phyloP scores from a whole-genome alignment of 2,888 invertebrate genomes.

The Leptopterna dolabrata region DNA sequence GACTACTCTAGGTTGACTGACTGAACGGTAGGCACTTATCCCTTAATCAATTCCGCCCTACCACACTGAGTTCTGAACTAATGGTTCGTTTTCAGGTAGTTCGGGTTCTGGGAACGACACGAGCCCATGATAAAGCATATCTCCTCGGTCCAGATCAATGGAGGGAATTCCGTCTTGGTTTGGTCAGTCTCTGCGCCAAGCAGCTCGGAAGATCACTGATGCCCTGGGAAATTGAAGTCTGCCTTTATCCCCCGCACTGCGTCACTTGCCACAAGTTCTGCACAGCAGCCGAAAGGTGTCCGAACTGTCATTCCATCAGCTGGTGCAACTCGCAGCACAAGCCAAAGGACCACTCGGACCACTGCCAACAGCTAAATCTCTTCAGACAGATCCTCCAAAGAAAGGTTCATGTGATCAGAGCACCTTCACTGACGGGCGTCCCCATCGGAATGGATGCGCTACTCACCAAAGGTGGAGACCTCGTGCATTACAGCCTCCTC shows the following conservation, averaged over 20 bases:
- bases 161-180: conserved; percentile 46
- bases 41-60: too few relatives aligned
- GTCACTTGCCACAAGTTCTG: conserved; percentile 72
- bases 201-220: conserved; percentile 66
- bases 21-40: too few relatives aligned
- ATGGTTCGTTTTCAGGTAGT: not conserved
- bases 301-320: not conserved
- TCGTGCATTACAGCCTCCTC: conserved; percentile 58
- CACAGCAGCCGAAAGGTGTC: not conserved
- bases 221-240: conserved; percentile 77
- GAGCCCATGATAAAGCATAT: conserved; percentile 49
- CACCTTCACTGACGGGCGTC: not conserved
- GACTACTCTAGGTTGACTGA: too few relatives aligned
- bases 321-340: conserved; percentile 60
- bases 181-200: conserved; percentile 41
- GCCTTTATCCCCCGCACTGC: conserved; percentile 77
- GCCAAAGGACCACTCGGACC: conserved; percentile 69
- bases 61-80: not conserved
- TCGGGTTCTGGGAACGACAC: not conserved
- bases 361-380: conserved; percentile 75
- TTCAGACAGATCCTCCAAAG: conserved; percentile 71
- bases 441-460: not conserved
- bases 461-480: not conserved
- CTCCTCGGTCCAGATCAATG: conserved; percentile 48
- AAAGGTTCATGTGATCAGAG: not conserved